Percentiles rank a stretch among this genome's conserved stretches.
Evolutionary conservation across 35 echinoderm and acorn worm genomes (phyloP).

Genomic region (Anneissia japonica): DNA sequence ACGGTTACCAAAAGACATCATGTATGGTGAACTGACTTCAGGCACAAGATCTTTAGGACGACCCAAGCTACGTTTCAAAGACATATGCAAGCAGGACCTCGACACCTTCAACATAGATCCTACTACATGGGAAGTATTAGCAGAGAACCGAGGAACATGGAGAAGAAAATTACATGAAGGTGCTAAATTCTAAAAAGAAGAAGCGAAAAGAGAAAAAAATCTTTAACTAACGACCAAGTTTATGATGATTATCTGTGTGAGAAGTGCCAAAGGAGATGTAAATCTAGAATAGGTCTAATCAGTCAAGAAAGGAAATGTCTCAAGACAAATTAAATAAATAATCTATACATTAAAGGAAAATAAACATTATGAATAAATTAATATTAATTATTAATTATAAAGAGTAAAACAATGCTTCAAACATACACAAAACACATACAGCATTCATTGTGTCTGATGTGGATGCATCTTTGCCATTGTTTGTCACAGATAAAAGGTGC

Average conservation of each 20-base stretch:
- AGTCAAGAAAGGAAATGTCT: background rate
- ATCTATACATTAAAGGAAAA: no score
- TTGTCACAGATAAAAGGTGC: no score
- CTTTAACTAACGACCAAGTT: background rate
- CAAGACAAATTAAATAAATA: no score
- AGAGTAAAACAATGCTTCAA: no score
- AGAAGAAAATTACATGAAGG: background rate
- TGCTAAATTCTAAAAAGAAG: background rate
- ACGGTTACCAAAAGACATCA: constrained; percentile 20
- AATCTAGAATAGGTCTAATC: background rate
- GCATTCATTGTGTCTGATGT: no score
- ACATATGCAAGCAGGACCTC: constrained; percentile 20
- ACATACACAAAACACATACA: no score
- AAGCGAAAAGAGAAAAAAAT: no score
- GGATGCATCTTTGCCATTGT: no score
- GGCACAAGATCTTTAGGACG: background rate
- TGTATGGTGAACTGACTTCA: no score
- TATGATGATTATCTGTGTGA: background rate
- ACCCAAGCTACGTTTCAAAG: constrained; percentile 5
- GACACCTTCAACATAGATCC: background rate
- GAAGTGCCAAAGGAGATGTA: background rate
- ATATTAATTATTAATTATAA: no score
- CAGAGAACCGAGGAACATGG: background rate
- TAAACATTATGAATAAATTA: no score
- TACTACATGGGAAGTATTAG: background rate